These are phyloP conservation scores for Prosopocoilus inquinatus DNA, from an alignment of 2,888 invertebrate species.

Conservation along the genomic window DNA sequence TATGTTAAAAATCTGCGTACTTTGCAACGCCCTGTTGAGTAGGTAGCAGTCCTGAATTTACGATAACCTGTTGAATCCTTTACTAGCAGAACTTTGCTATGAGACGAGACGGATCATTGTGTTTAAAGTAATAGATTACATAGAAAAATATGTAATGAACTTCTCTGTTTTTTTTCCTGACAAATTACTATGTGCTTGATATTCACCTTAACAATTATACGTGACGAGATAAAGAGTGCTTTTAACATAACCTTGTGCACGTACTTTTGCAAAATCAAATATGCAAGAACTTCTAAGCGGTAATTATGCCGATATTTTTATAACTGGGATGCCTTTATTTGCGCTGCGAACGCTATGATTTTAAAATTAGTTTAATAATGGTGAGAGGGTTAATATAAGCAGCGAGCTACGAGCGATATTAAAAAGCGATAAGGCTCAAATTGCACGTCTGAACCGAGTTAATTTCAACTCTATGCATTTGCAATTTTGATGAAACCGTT, in stretches of 20 bases:
- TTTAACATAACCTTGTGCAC: conserved; percentile 17
- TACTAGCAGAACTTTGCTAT: no score
- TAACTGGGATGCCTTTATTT: conserved; percentile 23
- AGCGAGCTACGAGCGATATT: conserved; percentile 30
- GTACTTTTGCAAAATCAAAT: conserved; percentile 19
- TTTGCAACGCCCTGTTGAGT: background rate
- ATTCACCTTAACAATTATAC: conserved; percentile 12
- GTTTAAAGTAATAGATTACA: background rate
- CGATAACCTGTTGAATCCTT: no score
- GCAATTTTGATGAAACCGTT: conserved; percentile 32
- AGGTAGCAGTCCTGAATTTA: background rate
- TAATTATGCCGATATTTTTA: conserved; percentile 19
- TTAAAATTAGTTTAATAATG: conserved; percentile 36
- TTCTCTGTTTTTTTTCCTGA: background rate
- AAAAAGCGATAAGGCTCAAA: conserved; percentile 35
- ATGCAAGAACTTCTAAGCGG: conserved; percentile 12
- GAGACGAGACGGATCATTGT: no score
- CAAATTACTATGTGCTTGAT: background rate
- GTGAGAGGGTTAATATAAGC: conserved; percentile 27
- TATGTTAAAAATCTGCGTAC: no score
- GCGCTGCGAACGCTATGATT: conserved; percentile 30
- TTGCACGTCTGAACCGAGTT: conserved; percentile 31
- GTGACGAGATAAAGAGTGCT: conserved; percentile 17
- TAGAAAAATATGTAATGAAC: background rate
- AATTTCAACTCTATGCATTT: conserved; percentile 35